phyloP scores from a whole-genome alignment of 2,888 invertebrate species.

The Patella depressa region DNA sequence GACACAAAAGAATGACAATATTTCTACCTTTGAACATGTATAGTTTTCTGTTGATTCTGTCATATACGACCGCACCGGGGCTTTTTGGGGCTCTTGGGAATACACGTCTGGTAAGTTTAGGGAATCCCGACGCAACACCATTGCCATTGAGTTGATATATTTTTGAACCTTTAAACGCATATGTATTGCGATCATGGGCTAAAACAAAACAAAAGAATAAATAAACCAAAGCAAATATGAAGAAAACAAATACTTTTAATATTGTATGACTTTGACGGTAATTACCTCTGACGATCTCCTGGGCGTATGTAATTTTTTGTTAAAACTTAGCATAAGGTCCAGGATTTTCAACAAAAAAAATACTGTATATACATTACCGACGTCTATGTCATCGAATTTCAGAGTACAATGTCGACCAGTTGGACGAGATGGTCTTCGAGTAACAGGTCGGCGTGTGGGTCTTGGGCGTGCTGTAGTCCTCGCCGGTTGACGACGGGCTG shows the following conservation, averaged over 20 bases:
- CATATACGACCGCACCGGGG: constrained; percentile 61
- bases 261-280: background rate
- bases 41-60: constrained; percentile 49
- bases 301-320: background rate
- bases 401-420: constrained; percentile 37
- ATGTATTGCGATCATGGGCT: constrained; percentile 54
- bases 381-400: constrained; percentile 43
- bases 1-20: background rate
- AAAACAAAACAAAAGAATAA: background rate
- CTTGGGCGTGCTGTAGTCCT: constrained; percentile 16
- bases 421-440: constrained; percentile 23
- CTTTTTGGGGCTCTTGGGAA: constrained; percentile 53
- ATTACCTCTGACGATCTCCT: background rate
- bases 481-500: constrained; percentile 22
- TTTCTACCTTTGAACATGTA: constrained; percentile 65
- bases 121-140: constrained; percentile 53
- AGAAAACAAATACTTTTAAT: background rate
- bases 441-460: constrained; percentile 9
- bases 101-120: constrained; percentile 46
- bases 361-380: constrained; percentile 32
- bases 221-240: background rate
- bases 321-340: too few relatives aligned
- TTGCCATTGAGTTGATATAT: constrained; percentile 50
- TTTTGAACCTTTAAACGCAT: constrained; percentile 48
- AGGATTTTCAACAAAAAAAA: too few relatives aligned